A percentile compares a stretch with the other conserved stretches of the same genome.
Evolutionary conservation across 2,113 vertebrate species (phyloP).

Genomic region (Regulus satrapa): DNA sequence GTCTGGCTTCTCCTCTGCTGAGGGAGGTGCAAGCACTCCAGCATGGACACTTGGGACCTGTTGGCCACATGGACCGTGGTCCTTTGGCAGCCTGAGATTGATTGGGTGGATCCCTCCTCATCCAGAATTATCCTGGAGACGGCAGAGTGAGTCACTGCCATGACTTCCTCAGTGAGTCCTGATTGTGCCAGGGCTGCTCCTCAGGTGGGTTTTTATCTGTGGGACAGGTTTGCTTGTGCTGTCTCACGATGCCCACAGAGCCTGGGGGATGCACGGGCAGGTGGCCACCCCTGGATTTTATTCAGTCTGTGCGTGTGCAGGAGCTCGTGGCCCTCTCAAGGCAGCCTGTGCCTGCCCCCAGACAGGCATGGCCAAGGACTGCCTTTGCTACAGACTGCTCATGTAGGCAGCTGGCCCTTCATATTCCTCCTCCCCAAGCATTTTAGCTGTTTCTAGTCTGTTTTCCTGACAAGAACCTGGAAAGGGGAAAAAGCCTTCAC

Average conservation of each 20-base stretch:
- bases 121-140: not conserved
- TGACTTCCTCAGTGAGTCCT: not conserved
- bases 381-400: not conserved
- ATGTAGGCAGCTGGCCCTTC: not conserved
- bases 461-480: not conserved
- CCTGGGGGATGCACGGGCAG: not conserved
- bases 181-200: not conserved
- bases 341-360: not conserved
- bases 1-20: not conserved
- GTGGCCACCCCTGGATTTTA: not conserved
- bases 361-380: not conserved
- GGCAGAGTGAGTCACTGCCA: not conserved
- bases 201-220: not conserved
- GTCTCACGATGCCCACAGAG: not conserved
- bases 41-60: not conserved
- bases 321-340: not conserved
- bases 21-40: not conserved
- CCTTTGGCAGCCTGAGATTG: not conserved
- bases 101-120: not conserved
- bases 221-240: not conserved
- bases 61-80: not conserved
- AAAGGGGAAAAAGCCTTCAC: not conserved
- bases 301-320: not conserved
- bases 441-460: not conserved
- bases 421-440: not conserved